Evolutionary conservation across 2,113 vertebrate species (phyloP).

Genomic region (Dissostichus mawsoni): DNA sequence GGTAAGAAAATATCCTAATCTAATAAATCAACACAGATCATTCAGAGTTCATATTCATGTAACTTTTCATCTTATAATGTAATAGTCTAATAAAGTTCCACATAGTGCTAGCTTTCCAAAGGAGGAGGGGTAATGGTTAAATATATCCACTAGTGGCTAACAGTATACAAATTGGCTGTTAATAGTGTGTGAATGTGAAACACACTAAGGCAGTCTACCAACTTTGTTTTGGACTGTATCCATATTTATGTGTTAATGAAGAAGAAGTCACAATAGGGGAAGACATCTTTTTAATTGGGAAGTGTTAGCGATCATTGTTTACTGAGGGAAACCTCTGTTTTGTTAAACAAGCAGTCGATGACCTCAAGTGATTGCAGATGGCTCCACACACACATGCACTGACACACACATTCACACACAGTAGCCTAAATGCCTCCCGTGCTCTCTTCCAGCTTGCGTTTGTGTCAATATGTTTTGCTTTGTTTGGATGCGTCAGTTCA

Average conservation of each 20-base stretch:
- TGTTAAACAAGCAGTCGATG: constrained; percentile 32
- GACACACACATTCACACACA: constrained; percentile 16
- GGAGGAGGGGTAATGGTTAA: not conserved
- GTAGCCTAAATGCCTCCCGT: constrained; percentile 14
- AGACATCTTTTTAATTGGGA: constrained; percentile 1
- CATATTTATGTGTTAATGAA: not conserved
- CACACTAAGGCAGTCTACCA: not conserved
- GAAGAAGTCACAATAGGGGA: not conserved
- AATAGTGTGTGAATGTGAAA: not conserved
- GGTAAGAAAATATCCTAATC: not conserved
- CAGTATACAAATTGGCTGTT: not conserved
- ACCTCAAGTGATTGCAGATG: constrained; percentile 52
- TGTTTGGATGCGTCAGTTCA: constrained; percentile 70
- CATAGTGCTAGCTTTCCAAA: not conserved
- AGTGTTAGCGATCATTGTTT: not conserved
- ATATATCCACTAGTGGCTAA: not conserved
- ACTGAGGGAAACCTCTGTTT: constrained; percentile 35
- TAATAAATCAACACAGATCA: not conserved
- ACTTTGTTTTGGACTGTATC: not conserved
- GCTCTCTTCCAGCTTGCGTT: constrained; percentile 48
- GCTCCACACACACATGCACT: constrained; percentile 20
- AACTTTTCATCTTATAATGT: not conserved
- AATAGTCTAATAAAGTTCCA: not conserved
- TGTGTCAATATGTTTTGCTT: constrained; percentile 78
- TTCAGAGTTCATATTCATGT: not conserved